These are phyloP conservation scores for Parnassius smintheus DNA, from an alignment of 2,888 invertebrate genomes.

Conservation along the genomic window DNA sequence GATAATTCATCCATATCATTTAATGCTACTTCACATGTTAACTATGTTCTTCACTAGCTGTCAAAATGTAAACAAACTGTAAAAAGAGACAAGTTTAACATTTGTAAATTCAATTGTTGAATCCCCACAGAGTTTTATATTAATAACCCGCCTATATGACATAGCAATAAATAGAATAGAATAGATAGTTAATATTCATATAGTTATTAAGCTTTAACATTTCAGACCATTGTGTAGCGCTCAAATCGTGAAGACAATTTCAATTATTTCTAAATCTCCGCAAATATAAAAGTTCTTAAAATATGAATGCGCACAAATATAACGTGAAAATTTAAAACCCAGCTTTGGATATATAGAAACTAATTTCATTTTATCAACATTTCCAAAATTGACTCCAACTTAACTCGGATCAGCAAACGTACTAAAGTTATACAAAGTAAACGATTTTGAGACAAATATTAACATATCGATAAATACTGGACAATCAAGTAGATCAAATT, in stretches of 20 bases:
- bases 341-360: slow-evolving; percentile 2
- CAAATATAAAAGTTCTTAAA: slow-evolving; percentile 15
- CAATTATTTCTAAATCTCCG: slow-evolving; percentile 19
- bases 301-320: slow-evolving; percentile 56
- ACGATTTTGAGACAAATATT: slow-evolving; percentile 36
- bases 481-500: slow-evolving; percentile 66
- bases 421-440: slow-evolving; percentile 18
- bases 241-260: slow-evolving; percentile 42
- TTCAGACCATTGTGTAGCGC: slow-evolving; percentile 49
- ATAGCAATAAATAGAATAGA: slow-evolving; percentile 80
- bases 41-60: slow-evolving; percentile 27
- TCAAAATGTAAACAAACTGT: slow-evolving; percentile 27
- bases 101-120: slow-evolving; percentile 60
- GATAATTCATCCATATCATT: no score
- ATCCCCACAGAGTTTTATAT: slow-evolving; percentile 63
- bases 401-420: neutral
- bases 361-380: slow-evolving; percentile 1
- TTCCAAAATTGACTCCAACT: neutral
- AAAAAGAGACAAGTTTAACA: slow-evolving; percentile 26
- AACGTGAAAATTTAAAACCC: slow-evolving; percentile 15
- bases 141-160: slow-evolving; percentile 78
- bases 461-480: slow-evolving; percentile 71
- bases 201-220: slow-evolving; percentile 69
- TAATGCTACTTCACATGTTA: neutral
- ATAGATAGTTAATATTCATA: slow-evolving; percentile 70